phyloP scores from a whole-genome alignment of 30 jellyfish, hydroid and myxozoan genomes.

The Cassiopea andromeda region DNA sequence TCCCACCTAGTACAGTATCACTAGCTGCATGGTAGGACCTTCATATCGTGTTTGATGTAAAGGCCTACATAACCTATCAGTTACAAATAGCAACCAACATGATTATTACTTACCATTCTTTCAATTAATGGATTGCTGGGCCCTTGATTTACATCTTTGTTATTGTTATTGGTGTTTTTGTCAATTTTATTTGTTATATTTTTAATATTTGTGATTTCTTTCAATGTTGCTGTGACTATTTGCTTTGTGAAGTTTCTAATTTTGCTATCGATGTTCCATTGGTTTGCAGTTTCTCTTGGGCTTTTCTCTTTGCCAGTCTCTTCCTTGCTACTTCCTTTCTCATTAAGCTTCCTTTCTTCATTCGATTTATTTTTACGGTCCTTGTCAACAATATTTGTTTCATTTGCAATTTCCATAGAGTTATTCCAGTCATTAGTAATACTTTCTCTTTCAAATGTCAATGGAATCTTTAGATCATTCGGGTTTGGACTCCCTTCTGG shows the following conservation, averaged over 20 bases:
- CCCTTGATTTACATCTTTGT: not conserved
- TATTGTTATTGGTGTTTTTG: no score
- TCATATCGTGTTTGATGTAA: no score
- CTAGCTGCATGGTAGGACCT: no score
- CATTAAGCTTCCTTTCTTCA: not conserved
- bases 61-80: no score
- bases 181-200: not conserved
- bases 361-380: not conserved
- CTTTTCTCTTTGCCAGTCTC: not conserved
- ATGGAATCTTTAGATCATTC: conserved; percentile 38
- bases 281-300: not conserved
- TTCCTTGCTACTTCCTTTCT: not conserved
- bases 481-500: conserved; percentile 72
- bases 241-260: conserved; percentile 38
- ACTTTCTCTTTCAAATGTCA: conserved; percentile 49
- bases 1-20: no score
- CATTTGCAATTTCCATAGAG: not conserved
- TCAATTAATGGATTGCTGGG: conserved; percentile 15
- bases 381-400: not conserved
- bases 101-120: conserved; percentile 7
- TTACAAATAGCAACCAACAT: no score
- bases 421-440: not conserved
- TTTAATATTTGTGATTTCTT: not conserved
- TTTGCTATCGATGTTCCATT: not conserved
- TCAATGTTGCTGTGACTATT: conserved; percentile 44